Evolutionary conservation across 92 coral and sea anemone species (phyloP).

Genomic region (Desmophyllum pertusum): DNA sequence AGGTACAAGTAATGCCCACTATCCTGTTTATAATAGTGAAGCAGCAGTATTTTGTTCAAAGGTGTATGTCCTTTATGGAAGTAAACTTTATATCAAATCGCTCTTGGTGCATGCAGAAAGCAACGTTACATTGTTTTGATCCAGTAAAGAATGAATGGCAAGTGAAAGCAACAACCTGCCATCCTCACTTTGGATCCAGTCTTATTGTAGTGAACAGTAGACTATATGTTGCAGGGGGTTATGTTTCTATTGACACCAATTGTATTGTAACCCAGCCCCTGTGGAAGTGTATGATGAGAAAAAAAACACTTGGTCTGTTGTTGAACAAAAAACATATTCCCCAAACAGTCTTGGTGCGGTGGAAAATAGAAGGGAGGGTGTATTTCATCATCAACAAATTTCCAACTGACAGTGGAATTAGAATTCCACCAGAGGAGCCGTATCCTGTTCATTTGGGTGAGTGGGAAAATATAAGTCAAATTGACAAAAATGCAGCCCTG

Average conservation of each 20-base stretch:
- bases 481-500: not conserved
- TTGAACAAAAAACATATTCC: not conserved
- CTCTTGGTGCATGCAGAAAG: not conserved
- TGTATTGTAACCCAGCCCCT: not conserved
- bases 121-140: not conserved
- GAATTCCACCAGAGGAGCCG: not conserved
- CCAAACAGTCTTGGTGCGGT: not conserved
- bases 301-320: not conserved
- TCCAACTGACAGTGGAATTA: conserved; percentile 2
- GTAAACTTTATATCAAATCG: too few species aligned
- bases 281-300: not conserved
- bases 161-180: not conserved
- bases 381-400: not conserved
- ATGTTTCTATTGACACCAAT: not conserved
- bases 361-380: not conserved
- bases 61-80: conserved; percentile 2
- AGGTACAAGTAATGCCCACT: not conserved
- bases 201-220: not conserved
- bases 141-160: not conserved
- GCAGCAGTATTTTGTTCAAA: not conserved
- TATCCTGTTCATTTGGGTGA: not conserved
- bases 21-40: not conserved
- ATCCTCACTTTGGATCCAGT: not conserved
- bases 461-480: not conserved
- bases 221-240: not conserved